A percentile compares a stretch with the other conserved stretches of the same genome.
phyloP scores from a whole-genome alignment of 1,140 invertebrate species.

The Metopolophium dirhodum region DNA sequence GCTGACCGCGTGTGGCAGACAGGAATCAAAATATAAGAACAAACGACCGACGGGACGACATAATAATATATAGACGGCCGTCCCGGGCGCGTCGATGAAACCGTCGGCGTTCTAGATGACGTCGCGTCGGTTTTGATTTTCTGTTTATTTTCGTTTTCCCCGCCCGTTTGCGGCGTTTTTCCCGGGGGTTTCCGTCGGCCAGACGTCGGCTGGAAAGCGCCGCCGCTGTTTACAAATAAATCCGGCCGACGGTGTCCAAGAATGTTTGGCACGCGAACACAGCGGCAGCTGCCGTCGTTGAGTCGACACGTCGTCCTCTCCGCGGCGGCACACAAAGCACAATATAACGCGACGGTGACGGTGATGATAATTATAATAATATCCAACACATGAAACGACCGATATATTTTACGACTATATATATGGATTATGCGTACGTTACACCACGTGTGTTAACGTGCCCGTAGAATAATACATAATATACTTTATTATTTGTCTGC shows the following conservation, averaged over 20 bases:
- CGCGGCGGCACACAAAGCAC: not conserved
- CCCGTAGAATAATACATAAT: not conserved
- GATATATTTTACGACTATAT: no score
- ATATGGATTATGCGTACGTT: not conserved
- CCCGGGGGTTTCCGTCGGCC: not conserved
- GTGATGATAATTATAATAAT: not conserved
- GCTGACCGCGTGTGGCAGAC: not conserved
- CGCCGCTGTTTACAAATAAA: not conserved
- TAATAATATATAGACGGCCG: no score
- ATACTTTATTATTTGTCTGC: not conserved
- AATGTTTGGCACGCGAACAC: slow-evolving; percentile 3
- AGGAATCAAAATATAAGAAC: not conserved
- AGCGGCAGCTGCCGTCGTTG: not conserved
- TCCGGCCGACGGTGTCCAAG: not conserved
- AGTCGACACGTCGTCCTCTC: not conserved
- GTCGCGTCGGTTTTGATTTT: not conserved
- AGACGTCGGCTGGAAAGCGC: not conserved
- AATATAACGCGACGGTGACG: not conserved
- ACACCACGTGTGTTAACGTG: not conserved
- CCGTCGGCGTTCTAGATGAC: not conserved
- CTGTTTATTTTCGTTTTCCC: not conserved
- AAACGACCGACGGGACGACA: slow-evolving; percentile 15
- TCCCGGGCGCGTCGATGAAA: not conserved
- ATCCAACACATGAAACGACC: not conserved
- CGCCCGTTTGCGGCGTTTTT: not conserved